Percentiles rank a stretch among this genome's conserved stretches.
phyloP scores from a whole-genome alignment of 2,888 invertebrate species.

The Drosophila sordidapex region DNA sequence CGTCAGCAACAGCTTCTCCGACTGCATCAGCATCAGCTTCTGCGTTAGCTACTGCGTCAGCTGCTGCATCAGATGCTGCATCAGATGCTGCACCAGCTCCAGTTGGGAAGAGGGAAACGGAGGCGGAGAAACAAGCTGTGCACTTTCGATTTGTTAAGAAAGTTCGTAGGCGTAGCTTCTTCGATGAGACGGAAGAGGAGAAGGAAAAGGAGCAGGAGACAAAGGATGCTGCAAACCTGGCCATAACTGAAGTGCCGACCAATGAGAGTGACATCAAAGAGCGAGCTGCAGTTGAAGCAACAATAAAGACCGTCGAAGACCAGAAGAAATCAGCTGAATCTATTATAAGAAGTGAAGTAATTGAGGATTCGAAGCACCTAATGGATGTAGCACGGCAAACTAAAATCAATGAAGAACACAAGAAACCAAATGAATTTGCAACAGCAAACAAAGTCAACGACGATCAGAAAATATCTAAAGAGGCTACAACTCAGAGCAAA shows the following conservation, averaged over 20 bases:
- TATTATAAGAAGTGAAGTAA: neutral
- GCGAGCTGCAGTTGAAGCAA: neutral
- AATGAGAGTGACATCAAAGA: neutral
- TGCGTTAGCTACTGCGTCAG: neutral
- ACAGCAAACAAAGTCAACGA: neutral
- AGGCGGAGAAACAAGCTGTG: slow-evolving; percentile 44
- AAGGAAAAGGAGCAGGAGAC: slow-evolving; percentile 18
- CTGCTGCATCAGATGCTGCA: slow-evolving; percentile 9
- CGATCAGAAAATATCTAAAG: neutral
- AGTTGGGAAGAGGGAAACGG: neutral
- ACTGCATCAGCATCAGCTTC: slow-evolving; percentile 2
- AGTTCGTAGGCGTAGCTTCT: slow-evolving; percentile 81
- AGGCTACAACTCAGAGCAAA: neutral
- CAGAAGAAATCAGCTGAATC: neutral
- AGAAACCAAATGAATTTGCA: neutral
- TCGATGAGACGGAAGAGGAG: slow-evolving; percentile 78
- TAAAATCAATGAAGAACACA: neutral
- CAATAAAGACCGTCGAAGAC: neutral
- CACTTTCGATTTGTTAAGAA: slow-evolving; percentile 83
- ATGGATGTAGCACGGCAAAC: neutral
- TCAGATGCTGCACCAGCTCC: neutral
- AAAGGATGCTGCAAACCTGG: neutral
- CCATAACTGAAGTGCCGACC: neutral
- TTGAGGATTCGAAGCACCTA: neutral
- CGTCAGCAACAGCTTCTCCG: slow-evolving; percentile 3